Base-by-base conservation (phyloP, 2,113 vertebrate species). In the Lophius piscatorius region DNA sequence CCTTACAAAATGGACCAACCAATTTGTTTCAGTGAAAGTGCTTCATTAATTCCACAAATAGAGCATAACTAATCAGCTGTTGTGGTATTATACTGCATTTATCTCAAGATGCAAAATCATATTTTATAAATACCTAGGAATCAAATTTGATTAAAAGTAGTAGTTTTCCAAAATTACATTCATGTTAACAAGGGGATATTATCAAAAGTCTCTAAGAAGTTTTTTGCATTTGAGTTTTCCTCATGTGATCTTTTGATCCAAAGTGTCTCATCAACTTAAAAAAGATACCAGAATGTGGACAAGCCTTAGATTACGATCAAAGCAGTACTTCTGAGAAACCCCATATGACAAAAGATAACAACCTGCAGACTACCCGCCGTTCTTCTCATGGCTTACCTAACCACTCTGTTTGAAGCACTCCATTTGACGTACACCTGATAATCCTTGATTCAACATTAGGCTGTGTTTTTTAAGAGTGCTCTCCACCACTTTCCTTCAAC, bases 371-470 rank as follows among this genome's bases (percentile, higher is more conserved):
- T 52, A 64, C 29, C 59, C 51, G 59, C 60, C 34, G 48, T 54
- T 11, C 40, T 40, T 81, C 71, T 54, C 18, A 46, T 16, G 56
- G 63, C 66, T 82, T 65, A 71, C 70, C 62, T 75, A 42, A 36
- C 23, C 2, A 18, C 62, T 72, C 18, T 44, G 56, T 81, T 75
- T 88, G 74, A 76, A 81, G 70, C 63, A 9, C 13, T 10, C 57
- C 80, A 56, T 64, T 84, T 67, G 70, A 78, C 70, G 36, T 44
- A 42, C 63, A 76, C 67, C 63, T 76, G 67, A 78, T 83, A 88
- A 86, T 83, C 63, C 56, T 38, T 74, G 63, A 64, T 66, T 74
- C 73, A 68, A 70, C 69, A 62, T 80, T 66, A 71, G 63, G 31
- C 0, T 2, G 26, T 55, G 57, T 14, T 63, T 74, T 81, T 76